phyloP scores from a whole-genome alignment of 2,113 vertebrate species.

The Prinia subflava region DNA sequence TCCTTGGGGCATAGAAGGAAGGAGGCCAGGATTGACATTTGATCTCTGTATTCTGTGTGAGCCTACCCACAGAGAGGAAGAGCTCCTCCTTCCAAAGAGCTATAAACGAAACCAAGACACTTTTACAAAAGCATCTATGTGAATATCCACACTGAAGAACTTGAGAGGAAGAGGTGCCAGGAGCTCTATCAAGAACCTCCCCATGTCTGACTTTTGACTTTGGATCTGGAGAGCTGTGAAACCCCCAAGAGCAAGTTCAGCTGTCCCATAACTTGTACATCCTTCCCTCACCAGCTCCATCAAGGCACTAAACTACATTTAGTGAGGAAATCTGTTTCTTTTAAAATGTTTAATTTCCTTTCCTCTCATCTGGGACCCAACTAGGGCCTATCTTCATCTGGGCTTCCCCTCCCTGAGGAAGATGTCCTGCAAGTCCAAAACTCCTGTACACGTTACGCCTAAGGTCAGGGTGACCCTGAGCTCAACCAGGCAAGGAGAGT shows the following conservation, averaged over 20 bases:
- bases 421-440: background rate
- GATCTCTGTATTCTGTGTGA: background rate
- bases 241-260: background rate
- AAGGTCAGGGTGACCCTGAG: background rate
- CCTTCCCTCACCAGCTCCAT: background rate
- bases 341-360: background rate
- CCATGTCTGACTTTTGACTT: background rate
- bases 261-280: background rate
- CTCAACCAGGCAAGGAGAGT: background rate
- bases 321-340: background rate
- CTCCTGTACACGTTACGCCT: rapidly evolving
- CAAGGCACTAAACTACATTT: background rate
- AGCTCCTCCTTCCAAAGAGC: background rate
- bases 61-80: background rate
- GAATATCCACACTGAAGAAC: background rate
- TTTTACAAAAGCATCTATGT: background rate
- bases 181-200: background rate
- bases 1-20: background rate
- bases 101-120: background rate
- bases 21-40: rapidly evolving
- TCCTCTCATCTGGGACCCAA: background rate
- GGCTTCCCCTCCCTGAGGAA: rapidly evolving
- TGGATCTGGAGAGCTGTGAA: background rate
- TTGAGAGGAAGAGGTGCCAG: background rate
- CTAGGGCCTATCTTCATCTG: rapidly evolving